phyloP scores from a whole-genome alignment of 2,113 vertebrate species.

The Erythrocebus patas region DNA sequence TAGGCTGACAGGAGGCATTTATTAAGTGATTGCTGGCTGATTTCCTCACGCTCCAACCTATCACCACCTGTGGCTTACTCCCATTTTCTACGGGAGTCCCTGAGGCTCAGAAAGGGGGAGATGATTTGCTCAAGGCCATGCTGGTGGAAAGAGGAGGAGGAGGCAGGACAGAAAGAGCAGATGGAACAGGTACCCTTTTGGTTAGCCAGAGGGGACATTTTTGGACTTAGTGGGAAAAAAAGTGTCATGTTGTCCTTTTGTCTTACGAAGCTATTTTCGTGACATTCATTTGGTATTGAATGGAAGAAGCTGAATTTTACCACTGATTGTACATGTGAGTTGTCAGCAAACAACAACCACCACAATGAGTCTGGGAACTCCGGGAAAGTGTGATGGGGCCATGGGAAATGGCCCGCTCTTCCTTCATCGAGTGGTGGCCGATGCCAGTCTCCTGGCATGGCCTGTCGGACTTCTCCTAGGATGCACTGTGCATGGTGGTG shows the following conservation, averaged over 20 bases:
- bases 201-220: not conserved
- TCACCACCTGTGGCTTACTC: no score
- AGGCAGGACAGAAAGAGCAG: not conserved
- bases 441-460: not conserved
- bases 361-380: no score
- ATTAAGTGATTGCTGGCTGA: not conserved
- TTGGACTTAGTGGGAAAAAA: not conserved
- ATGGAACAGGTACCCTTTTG: not conserved
- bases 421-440: not conserved
- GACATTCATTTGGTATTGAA: not conserved
- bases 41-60: not conserved
- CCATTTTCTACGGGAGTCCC: not conserved
- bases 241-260: not conserved
- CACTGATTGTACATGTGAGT: not conserved
- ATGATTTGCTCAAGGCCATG: not conserved
- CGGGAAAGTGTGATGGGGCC: not conserved
- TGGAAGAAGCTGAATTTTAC: not conserved
- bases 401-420: no score
- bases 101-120: not conserved
- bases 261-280: not conserved
- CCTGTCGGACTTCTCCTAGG: not conserved
- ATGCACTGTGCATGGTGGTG: fast-evolving
- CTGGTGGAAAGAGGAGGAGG: not conserved
- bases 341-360: not conserved
- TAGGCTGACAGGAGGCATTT: not conserved